Conservation (phyloP, 2,113 vertebrate species). For the Pardalotus punctatus region DNA sequence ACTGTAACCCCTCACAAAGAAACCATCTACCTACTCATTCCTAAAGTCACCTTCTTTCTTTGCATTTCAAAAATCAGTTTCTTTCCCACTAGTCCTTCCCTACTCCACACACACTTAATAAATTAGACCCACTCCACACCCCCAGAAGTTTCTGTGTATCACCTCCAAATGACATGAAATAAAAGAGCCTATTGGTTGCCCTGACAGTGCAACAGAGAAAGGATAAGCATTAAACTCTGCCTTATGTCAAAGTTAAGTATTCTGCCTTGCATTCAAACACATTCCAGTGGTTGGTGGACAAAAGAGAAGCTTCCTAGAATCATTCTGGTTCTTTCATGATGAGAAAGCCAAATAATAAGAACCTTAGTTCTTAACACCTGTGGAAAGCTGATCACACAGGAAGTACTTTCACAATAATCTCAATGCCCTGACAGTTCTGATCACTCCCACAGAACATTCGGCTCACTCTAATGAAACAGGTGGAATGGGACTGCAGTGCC, state of each 20-base stretch:
- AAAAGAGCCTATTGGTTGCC: not conserved
- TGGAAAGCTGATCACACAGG: not conserved
- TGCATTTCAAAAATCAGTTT: not conserved
- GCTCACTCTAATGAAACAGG: not conserved
- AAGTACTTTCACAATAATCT: not conserved
- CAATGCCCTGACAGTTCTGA: not conserved
- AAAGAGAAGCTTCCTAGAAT: not conserved
- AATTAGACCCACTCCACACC: not conserved
- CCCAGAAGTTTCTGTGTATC: not conserved
- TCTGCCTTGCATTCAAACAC: not conserved
- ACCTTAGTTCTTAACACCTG: not conserved
- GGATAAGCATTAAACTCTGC: not conserved
- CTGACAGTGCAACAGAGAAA: not conserved
- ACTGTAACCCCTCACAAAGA: not conserved
- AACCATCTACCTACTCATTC: not conserved
- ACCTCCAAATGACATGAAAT: not conserved
- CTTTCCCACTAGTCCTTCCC: not conserved
- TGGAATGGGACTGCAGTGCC: not conserved
- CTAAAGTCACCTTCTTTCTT: not conserved
- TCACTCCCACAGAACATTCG: not conserved
- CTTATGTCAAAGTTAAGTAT: not conserved
- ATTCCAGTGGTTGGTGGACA: not conserved
- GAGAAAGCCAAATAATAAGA: not conserved
- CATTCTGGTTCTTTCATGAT: not conserved
- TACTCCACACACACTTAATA: accelerated